Base-by-base conservation (phyloP, 2,113 vertebrate genomes). In the Passer montanus region DNA sequence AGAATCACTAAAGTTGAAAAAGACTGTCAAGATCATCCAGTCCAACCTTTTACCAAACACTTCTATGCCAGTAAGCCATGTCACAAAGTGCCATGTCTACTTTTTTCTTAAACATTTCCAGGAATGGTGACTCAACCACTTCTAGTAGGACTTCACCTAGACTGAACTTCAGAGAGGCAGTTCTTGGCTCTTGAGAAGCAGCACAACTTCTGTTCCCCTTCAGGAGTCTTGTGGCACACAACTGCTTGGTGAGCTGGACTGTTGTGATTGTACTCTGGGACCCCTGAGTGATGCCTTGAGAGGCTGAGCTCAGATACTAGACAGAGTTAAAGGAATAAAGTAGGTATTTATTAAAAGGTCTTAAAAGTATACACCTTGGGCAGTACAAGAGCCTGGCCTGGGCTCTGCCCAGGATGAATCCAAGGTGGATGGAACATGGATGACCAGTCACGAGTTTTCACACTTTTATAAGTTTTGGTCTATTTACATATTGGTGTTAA, bases 41-140 rank as follows among this genome's bases (percentile, higher is more conserved):
- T 35, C n/a, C n/a, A 55, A 9, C 14, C 14, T 47, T 35, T 60
- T 41, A 22, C 46, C 30, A 46, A 60, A 41, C 12, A n/a, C 11
- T 10, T 26, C 15, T 39, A 7, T 53, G 7, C 9, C 46, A 27
- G 47, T 53, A 68, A 68, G 55, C 16, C 21, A 13, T 52, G 39
- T 21, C 46, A 35, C 6, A 68, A 63, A 53, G 11, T 60, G 11
- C 33, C 28, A 46, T 0, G 0, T n/a, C 13, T 53, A 13, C 9
- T 53, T 17, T 4, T 83, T 76, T 55, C 21, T 68, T 24, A 44
- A 47, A 27, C 14, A 31, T 39, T 83, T 55, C 24, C 55, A 62
- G 41, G n/a, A 55, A 55, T 27, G 26, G 21, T 41, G 14, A 27
- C 17, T 76, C 0, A 0, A 15, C 10, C 26, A 23, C 10, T 55